Percentiles rank a stretch among this genome's conserved stretches.
Conservation (phyloP, 2,113 vertebrate genomes). For the Nannobrachium achirus region DNA sequence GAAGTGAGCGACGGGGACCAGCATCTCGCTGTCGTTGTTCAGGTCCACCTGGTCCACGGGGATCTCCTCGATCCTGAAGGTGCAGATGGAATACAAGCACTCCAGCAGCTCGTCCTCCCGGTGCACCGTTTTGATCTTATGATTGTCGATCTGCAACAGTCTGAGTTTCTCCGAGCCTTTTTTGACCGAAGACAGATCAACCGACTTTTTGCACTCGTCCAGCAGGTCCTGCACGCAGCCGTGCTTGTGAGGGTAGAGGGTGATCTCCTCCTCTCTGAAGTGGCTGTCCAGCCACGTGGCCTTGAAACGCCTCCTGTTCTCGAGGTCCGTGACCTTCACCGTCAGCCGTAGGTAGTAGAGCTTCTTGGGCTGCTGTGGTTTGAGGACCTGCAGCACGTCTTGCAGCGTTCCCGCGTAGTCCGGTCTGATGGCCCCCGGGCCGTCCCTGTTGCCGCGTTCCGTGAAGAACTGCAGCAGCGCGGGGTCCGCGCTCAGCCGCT, state of each 20-base stretch:
- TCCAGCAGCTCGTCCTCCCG: constrained; percentile 99
- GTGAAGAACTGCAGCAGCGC: constrained; percentile 99
- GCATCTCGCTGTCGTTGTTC: constrained; percentile 97
- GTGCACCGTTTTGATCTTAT: constrained; percentile 99
- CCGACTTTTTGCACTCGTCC: constrained; percentile 99
- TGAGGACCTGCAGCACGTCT: constrained; percentile 99
- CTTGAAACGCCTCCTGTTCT: constrained; percentile 99
- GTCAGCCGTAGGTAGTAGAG: constrained; percentile 99
- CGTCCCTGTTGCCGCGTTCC: constrained; percentile 93
- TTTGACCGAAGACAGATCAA: constrained; percentile 97
- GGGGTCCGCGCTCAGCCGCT: constrained; percentile 97
- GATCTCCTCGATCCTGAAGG: constrained; percentile 99
- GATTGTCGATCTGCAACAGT: constrained; percentile 99
- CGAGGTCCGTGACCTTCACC: constrained; percentile 99
- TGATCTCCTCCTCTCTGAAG: constrained; percentile 99
- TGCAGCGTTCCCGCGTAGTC: constrained; percentile 91
- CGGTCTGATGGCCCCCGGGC: background rate
- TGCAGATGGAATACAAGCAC: constrained; percentile 95
- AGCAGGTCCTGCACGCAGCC: constrained; percentile 97
- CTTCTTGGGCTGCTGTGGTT: constrained; percentile 99
- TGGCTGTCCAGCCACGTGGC: constrained; percentile 99
- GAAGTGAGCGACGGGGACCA: constrained; percentile 98
- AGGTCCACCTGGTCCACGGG: constrained; percentile 97
- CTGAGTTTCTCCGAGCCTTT: constrained; percentile 97
- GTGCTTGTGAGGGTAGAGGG: constrained; percentile 99